Evolutionary conservation across 2,888 invertebrate genomes (phyloP).

Genomic region (Cantharis nigra): DNA sequence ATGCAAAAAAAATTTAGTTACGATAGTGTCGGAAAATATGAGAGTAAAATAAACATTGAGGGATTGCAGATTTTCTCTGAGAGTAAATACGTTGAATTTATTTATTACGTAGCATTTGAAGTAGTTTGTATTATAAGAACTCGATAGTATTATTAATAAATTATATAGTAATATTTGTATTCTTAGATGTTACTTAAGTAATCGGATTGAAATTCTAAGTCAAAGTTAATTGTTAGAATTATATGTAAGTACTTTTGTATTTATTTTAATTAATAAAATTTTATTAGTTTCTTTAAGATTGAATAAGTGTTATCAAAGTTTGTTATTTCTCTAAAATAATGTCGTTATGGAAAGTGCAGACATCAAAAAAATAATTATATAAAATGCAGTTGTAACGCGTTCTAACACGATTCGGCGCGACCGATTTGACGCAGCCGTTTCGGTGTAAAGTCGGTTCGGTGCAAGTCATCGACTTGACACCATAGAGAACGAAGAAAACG

Average conservation of each 20-base stretch:
- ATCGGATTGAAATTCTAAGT: slow-evolving; percentile 4
- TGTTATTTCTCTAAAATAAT: background rate
- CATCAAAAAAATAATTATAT: too few relatives aligned
- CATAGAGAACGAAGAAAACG: too few relatives aligned
- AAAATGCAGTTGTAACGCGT: too few relatives aligned
- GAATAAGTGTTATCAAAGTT: background rate
- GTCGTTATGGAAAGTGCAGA: too few relatives aligned
- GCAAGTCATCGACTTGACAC: too few relatives aligned
- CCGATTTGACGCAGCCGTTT: too few relatives aligned
- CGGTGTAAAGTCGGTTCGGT: too few relatives aligned
- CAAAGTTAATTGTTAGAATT: slow-evolving; percentile 3
- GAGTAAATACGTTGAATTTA: slow-evolving; percentile 6
- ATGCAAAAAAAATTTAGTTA: background rate
- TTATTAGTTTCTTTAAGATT: background rate
- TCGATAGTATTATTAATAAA: slow-evolving; percentile 12
- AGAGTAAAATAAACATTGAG: background rate
- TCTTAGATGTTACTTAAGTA: slow-evolving; percentile 7
- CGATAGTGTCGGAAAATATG: background rate
- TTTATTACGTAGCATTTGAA: slow-evolving; percentile 11
- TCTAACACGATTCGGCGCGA: too few relatives aligned
- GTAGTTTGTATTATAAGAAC: background rate
- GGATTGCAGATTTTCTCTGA: background rate
- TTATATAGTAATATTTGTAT: slow-evolving; percentile 11
- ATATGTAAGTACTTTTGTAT: background rate
- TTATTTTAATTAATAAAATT: slow-evolving; percentile 1